A percentile compares a stretch with the other conserved stretches of the same genome.
Evolutionary conservation across 2,888 invertebrate genomes (phyloP).

Genomic region (Sepioteuthis lessoniana): DNA sequence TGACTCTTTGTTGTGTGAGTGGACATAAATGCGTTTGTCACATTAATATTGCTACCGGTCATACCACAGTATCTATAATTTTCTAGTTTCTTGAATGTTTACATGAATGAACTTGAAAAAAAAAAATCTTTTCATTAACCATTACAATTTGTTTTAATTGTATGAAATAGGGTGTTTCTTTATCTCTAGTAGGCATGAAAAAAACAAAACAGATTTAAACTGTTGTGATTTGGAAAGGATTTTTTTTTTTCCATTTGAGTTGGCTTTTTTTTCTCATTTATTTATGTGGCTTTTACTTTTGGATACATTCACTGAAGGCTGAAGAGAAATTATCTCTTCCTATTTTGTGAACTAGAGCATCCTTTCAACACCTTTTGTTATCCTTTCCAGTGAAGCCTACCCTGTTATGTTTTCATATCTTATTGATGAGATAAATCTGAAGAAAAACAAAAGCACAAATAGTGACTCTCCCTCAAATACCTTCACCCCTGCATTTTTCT

Average conservation of each 20-base stretch:
- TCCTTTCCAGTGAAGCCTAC: neutral
- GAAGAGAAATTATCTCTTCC: neutral
- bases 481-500: neutral
- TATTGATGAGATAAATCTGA: neutral
- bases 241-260: neutral
- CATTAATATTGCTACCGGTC: neutral
- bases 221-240: neutral
- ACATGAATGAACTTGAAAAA: neutral
- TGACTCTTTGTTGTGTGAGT: neutral
- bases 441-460: neutral
- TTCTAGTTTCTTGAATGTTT: neutral
- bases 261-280: too few relatives aligned
- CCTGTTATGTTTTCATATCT: neutral
- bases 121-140: neutral
- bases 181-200: neutral
- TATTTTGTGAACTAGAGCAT: neutral
- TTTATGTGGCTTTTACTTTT: neutral
- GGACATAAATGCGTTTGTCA: neutral
- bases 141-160: neutral
- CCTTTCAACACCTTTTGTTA: too few relatives aligned
- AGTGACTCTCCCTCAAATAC: neutral
- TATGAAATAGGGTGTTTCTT: neutral
- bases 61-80: neutral
- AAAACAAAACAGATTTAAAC: neutral
- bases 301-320: neutral